A percentile compares a stretch with the other conserved stretches of the same genome.
Evolutionary conservation across 2,797 vertebrate genomes (phyloP).

Genomic region (Xenentodon cancila): DNA sequence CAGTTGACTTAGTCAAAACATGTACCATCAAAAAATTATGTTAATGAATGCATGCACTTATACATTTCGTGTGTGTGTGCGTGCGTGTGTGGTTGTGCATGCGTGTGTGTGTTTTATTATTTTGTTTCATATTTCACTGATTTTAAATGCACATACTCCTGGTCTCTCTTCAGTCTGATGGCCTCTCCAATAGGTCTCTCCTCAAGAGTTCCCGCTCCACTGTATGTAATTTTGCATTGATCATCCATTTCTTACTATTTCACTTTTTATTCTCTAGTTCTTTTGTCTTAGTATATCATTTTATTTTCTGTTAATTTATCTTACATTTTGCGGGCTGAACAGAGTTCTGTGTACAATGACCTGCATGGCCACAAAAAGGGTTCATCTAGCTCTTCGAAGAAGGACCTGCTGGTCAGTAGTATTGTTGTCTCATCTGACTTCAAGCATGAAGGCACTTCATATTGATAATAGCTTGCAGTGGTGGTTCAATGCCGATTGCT

Average conservation of each 20-base stretch:
- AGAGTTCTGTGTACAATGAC: slow-evolving; percentile 89
- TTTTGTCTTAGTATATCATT: slow-evolving; percentile 14
- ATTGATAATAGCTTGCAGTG: slow-evolving; percentile 30
- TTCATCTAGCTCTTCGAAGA: slow-evolving; percentile 81
- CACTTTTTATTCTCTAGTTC: slow-evolving; percentile 9
- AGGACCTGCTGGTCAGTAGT: slow-evolving; percentile 91
- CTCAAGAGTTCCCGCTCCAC: slow-evolving; percentile 83
- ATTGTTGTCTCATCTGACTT: slow-evolving; percentile 31
- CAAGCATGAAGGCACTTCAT: slow-evolving; percentile 33
- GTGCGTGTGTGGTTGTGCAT: neutral
- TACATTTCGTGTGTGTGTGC: too few relatives aligned
- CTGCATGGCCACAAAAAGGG: slow-evolving; percentile 84
- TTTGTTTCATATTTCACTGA: slow-evolving; percentile 11
- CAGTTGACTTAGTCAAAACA: too few relatives aligned
- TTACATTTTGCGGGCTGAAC: slow-evolving; percentile 45
- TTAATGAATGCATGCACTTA: too few relatives aligned
- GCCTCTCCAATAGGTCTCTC: slow-evolving; percentile 72
- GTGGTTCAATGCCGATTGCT: neutral
- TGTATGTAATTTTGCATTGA: slow-evolving; percentile 76
- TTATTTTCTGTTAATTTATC: slow-evolving; percentile 9
- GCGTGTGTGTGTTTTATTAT: neutral
- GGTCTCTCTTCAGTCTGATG: slow-evolving; percentile 77
- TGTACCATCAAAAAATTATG: too few relatives aligned
- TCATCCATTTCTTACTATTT: slow-evolving; percentile 15
- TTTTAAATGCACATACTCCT: slow-evolving; percentile 41